Evolutionary conservation across 2,113 vertebrate species (phyloP).

Genomic region (Salvator merianae): DNA sequence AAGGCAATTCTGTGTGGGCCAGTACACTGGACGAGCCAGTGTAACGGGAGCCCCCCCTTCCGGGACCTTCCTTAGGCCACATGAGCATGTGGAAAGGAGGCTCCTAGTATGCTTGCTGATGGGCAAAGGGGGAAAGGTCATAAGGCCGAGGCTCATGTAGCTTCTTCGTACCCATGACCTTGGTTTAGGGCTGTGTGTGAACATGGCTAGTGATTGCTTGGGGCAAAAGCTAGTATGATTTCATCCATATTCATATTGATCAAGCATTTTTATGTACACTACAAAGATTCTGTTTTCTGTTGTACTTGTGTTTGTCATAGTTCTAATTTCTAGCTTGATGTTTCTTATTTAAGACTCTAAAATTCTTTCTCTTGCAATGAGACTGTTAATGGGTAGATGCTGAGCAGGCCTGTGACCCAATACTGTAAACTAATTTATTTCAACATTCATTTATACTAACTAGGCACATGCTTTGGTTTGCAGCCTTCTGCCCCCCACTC

Average conservation of each 20-base stretch:
- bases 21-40: too few relatives aligned
- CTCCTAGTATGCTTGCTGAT: too few relatives aligned
- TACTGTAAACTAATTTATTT: slow-evolving; percentile 3
- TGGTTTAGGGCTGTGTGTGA: background rate
- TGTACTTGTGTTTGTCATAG: background rate
- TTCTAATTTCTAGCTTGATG: background rate
- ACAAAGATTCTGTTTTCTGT: slow-evolving; percentile 3
- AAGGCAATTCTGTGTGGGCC: too few relatives aligned
- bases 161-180: background rate
- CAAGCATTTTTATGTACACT: background rate
- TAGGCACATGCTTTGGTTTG: background rate
- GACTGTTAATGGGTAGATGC: background rate
- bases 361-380: background rate
- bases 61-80: too few relatives aligned
- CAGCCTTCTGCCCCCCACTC: too few relatives aligned
- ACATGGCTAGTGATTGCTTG: background rate
- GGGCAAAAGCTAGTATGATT: background rate
- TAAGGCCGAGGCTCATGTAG: background rate
- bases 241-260: background rate
- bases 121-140: too few relatives aligned
- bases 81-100: too few relatives aligned
- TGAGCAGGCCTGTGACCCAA: background rate
- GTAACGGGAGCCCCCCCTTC: too few relatives aligned
- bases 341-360: background rate
- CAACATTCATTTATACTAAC: background rate